Percentiles rank a stretch among this genome's conserved stretches.
phyloP scores from a whole-genome alignment of 92 coral and sea anemone genomes.

The Desmophyllum pertusum region DNA sequence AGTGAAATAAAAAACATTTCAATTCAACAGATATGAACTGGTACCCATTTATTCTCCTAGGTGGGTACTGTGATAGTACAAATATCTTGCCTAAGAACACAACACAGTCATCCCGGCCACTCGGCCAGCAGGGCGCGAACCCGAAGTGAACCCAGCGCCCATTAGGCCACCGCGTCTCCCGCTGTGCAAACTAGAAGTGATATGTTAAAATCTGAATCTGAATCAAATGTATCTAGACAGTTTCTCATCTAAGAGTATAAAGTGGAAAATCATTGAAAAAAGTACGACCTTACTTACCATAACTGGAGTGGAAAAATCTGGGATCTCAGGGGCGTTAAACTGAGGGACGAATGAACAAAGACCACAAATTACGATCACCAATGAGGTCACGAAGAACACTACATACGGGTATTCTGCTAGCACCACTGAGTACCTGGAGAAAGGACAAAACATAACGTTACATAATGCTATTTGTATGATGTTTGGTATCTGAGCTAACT shows the following conservation, averaged over 20 bases:
- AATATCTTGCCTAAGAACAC: too few species aligned
- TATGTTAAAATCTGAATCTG: background rate
- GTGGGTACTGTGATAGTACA: too few species aligned
- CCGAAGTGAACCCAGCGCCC: too few species aligned
- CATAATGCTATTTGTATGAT: background rate
- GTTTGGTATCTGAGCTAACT: too few species aligned
- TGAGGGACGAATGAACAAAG: constrained; percentile 80
- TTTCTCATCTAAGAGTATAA: background rate
- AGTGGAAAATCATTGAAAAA: background rate
- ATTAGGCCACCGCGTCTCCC: too few species aligned
- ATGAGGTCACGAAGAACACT: constrained; percentile 69
- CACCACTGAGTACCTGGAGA: constrained; percentile 74
- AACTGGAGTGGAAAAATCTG: constrained; percentile 89
- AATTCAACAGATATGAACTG: background rate
- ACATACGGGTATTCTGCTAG: constrained; percentile 87
- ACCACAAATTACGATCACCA: constrained; percentile 72
- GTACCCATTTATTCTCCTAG: too few species aligned
- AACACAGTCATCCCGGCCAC: too few species aligned
- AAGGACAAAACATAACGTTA: background rate
- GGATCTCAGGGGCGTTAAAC: constrained; percentile 88
- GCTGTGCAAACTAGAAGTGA: background rate
- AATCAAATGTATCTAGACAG: background rate
- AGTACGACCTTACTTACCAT: constrained; percentile 70
- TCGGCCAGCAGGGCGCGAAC: too few species aligned
- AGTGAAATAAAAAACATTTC: background rate